These are phyloP conservation scores for Sebastes kiyomatsui DNA, from an alignment of 2,797 vertebrate species.

Conservation along the genomic window DNA sequence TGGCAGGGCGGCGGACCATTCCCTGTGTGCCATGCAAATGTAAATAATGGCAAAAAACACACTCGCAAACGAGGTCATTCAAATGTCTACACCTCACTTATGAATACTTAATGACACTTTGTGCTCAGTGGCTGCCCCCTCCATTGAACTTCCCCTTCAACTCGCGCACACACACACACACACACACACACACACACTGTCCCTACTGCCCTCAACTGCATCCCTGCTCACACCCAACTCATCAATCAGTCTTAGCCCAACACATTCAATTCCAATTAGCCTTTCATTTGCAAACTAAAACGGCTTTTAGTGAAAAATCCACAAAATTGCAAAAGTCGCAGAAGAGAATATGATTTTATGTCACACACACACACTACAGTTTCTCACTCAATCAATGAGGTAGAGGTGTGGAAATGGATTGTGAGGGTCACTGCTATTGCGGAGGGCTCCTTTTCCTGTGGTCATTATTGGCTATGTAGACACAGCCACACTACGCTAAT, in stretches of 20 bases:
- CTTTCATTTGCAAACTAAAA: constrained; percentile 72
- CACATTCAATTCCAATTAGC: constrained; percentile 74
- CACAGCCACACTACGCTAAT: constrained; percentile 61
- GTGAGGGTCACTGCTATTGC: constrained; percentile 55
- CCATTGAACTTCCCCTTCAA: constrained; percentile 51
- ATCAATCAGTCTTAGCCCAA: constrained; percentile 66
- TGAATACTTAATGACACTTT: constrained; percentile 84
- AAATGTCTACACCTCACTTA: constrained; percentile 80
- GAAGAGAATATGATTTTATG: constrained; percentile 42
- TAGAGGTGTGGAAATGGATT: constrained; percentile 59
- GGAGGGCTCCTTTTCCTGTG: constrained; percentile 49
- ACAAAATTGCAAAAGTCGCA: constrained; percentile 56
- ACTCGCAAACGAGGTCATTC: constrained; percentile 80
- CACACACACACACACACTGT: background rate
- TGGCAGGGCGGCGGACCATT: constrained; percentile 70
- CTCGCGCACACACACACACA: background rate
- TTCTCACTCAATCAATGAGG: constrained; percentile 64
- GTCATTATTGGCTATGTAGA: constrained; percentile 71
- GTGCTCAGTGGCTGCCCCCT: constrained; percentile 58
- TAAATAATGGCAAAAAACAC: constrained; percentile 80
- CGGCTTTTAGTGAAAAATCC: constrained; percentile 59
- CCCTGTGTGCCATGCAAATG: constrained; percentile 80
- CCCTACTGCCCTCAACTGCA: constrained; percentile 27
- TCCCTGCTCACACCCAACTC: constrained; percentile 45
- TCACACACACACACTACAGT: constrained; percentile 13